Evolutionary conservation across 2,888 invertebrate species (phyloP), one percentile per base, ranked within the genome.

Genomic region (Drosophila limbata): DNA sequence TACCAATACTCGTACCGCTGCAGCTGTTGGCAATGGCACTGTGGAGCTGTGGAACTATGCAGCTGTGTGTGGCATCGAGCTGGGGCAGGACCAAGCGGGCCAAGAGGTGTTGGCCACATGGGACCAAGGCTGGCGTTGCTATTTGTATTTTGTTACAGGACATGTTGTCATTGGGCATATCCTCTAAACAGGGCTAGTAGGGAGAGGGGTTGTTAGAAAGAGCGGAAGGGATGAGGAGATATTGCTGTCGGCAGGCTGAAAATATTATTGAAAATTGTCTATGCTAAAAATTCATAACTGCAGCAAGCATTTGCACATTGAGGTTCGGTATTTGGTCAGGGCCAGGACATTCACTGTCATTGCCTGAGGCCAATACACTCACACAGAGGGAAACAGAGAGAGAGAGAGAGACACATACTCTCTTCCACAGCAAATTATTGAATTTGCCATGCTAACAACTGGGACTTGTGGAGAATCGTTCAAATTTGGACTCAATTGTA

Each of bases 91-190:
- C 10, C 19, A 40, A 33, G 42, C 19, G 42, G 53, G 47, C 31
- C 25, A 25, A 31, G 35, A 77, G 80, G 81, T 85, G 86, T 69
- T 73, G 64, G 77, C 64, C 77, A 67, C 69, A 75, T 69, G 77
- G 60, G 62, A 56, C 33, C 48, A 31, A 31, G 40, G 52, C 71
- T 57, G 62, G 61, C 79, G 53, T 63, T 73, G 48, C 70, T 73
- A 74, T 82, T 82, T 82, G 81, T 84, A 82, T 84, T 84, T 86
- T 84, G 87, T 69, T 64, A 42, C 77, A 68, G 87, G 81, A 84
- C 84, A 77, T 68, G 80, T 79, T 82, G 70, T 83, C 81, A 74
- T 65, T 86, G 81, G 69, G 57, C 66, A 80, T 68, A 77, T 83
- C 80, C 86, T 72, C 74, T 52, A 48, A 65, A 17, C 60, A 37